Evolutionary conservation across 2,113 vertebrate genomes (phyloP).

Genomic region (Notarius quadriscutis): DNA sequence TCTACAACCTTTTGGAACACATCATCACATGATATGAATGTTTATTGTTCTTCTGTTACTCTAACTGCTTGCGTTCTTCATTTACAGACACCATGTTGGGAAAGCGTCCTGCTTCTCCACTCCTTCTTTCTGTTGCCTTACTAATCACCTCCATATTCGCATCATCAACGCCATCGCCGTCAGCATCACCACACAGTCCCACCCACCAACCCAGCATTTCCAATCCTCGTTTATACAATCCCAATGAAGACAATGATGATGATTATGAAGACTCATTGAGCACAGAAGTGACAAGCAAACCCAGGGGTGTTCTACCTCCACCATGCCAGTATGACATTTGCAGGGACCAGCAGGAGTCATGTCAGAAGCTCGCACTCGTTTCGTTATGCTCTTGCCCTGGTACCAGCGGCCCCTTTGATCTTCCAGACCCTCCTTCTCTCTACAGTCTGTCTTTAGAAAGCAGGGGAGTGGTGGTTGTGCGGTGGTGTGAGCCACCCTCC

Average conservation of each 20-base stretch:
- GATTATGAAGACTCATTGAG: accelerated
- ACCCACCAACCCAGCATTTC: not conserved
- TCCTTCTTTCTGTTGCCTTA: slow-evolving; percentile 53
- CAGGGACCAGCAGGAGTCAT: slow-evolving; percentile 59
- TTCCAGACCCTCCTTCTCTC: slow-evolving; percentile 55
- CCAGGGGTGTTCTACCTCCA: accelerated
- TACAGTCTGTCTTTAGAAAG: slow-evolving; percentile 51
- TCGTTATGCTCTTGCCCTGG: slow-evolving; percentile 67
- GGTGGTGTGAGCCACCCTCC: slow-evolving; percentile 73
- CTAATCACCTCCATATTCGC: slow-evolving; percentile 48
- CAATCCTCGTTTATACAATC: not conserved
- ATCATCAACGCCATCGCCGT: not conserved
- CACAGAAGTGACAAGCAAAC: accelerated
- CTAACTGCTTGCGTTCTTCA: not conserved
- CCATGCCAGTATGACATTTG: slow-evolving; percentile 66
- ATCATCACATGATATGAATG: not conserved
- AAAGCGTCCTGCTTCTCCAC: slow-evolving; percentile 1
- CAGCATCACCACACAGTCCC: not conserved
- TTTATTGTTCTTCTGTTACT: not conserved
- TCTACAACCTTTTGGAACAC: not conserved
- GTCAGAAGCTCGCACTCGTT: not conserved
- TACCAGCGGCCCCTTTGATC: not conserved
- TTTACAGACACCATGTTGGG: slow-evolving; percentile 51
- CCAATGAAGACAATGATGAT: slow-evolving; percentile 26
- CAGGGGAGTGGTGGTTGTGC: slow-evolving; percentile 50